Base-by-base conservation (phyloP, 2,113 vertebrate species). In the Hemiscyllium ocellatum region DNA sequence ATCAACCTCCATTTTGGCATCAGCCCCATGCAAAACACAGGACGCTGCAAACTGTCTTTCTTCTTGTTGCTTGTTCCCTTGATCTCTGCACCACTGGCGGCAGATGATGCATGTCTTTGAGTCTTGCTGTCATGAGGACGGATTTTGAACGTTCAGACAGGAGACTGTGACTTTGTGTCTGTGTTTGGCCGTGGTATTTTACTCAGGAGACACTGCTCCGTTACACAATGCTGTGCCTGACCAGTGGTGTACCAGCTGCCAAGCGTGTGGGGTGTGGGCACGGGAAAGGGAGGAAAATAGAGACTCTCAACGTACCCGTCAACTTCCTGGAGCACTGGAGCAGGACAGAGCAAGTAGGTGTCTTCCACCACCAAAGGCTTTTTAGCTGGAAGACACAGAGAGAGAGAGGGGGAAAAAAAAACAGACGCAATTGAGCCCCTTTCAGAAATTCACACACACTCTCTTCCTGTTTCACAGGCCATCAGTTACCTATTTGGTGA, bases 351-450 rank as follows among this genome's bases (percentile, higher is more conserved):
- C 83, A 99, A 97, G 96, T 99, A 99, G 4, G 98, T 99, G 90
- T 99, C 98, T 96, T 99, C 98, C 65, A 99, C 99, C 47, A 98
- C 96, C 94, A 99, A 97, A 22, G 99, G 99, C 96, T 99, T 99
- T 97, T 98, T 98, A 97, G 98, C 99, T 99, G 96, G 1, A 96
- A 96, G 52, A 96, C 66, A 89, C 22, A 65, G 96, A 89, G 68
- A 95, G 83, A 72, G 65, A 72, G 86, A 29, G 47, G 0, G 24
- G 42, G 24, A 15, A 61, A 61, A 12, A 61, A 12, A 61, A 61
- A 61, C 8, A 61, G 56, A 61, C 12, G 10, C 56, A 61, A 61
- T 61, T 61, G 56, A 61, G 56, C 7, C 7, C 65, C 42, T 70
- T 94, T 94, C 20, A 42, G 42, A 50, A 70, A 94, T n/a, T 47